Percentiles rank a stretch among this genome's conserved stretches.
Conservation (phyloP, 2,113 vertebrate genomes). For the Ptilorrhoa leucosticta region DNA sequence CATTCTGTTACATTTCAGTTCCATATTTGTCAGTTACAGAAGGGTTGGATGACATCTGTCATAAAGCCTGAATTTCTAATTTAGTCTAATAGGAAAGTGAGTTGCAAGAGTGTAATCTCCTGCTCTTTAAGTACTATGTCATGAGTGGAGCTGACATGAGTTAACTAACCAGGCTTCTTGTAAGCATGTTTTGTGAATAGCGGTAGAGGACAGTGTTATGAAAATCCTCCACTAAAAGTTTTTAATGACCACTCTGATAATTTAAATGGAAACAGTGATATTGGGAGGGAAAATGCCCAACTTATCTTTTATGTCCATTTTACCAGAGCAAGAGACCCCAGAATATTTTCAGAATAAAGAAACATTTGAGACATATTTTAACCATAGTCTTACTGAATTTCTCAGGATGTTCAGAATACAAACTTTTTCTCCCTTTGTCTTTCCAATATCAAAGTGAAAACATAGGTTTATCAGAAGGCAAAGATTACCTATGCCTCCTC, state of each 20-base stretch:
- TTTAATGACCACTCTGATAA: neutral
- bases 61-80: slow-evolving; percentile 10
- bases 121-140: neutral
- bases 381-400: neutral
- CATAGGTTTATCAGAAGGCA: neutral
- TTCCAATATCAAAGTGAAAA: neutral
- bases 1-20: neutral
- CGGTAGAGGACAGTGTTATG: neutral
- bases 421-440: neutral
- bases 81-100: neutral
- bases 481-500: neutral
- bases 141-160: neutral
- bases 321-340: fast-evolving
- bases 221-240: neutral
- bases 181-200: neutral
- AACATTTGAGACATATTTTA: neutral
- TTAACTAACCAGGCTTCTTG: neutral
- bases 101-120: neutral
- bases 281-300: fast-evolving
- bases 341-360: neutral
- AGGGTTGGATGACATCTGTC: neutral
- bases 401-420: neutral
- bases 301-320: neutral
- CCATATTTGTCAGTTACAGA: neutral
- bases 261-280: neutral